phyloP scores from a whole-genome alignment of 2,113 vertebrate genomes.

The Lagopus leucura region DNA sequence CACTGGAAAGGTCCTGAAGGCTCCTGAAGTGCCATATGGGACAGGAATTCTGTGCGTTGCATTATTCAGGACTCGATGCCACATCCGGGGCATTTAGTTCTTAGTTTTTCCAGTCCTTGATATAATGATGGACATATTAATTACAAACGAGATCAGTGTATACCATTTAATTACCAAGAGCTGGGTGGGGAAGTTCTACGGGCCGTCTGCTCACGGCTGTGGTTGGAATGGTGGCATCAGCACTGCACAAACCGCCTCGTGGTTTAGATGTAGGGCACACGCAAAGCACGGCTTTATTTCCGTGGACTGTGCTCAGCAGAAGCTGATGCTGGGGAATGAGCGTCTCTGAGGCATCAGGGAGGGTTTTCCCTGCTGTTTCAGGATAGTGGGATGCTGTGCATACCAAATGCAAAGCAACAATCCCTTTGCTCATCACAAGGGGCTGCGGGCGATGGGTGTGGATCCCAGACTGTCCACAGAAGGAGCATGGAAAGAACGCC shows the following conservation, averaged over 20 bases:
- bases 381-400: neutral
- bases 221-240: neutral
- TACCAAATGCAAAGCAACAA: neutral
- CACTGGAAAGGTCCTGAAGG: neutral
- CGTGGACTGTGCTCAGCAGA: too few relatives aligned
- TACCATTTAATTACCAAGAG: neutral
- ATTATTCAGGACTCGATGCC: neutral
- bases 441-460: accelerated
- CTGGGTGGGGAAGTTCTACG: neutral
- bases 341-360: neutral
- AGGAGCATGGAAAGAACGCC: neutral
- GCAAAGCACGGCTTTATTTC: neutral
- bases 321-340: neutral
- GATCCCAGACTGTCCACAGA: neutral
- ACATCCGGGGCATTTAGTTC: too few relatives aligned
- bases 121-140: neutral
- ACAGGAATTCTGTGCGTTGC: neutral
- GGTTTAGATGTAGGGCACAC: neutral
- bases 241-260: accelerated
- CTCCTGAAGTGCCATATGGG: neutral
- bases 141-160: neutral
- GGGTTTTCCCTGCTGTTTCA: neutral
- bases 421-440: neutral
- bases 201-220: neutral
- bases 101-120: neutral